Percentiles rank a stretch among this genome's conserved stretches.
Conservation (phyloP, 2,797 vertebrate species). For the Artibeus lituratus region DNA sequence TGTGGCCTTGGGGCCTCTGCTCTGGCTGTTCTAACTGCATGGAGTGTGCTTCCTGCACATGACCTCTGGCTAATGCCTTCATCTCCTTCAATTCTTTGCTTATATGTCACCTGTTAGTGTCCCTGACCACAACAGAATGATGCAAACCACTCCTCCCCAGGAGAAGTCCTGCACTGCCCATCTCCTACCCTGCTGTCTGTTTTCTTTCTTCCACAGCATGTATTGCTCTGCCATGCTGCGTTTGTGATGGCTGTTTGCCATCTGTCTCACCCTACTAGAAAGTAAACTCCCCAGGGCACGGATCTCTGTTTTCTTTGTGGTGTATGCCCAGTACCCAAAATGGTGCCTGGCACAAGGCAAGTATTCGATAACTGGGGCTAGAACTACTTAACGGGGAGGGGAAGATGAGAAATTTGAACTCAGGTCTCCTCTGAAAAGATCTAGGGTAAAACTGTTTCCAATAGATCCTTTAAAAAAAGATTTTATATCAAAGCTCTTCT, state of each 20-base stretch:
- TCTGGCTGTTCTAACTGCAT: background rate
- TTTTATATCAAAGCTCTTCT: background rate
- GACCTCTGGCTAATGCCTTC: background rate
- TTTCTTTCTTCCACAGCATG: background rate
- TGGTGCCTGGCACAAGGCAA: background rate
- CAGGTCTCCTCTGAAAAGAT: background rate
- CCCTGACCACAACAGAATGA: fast-evolving
- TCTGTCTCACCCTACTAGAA: background rate
- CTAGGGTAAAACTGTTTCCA: background rate
- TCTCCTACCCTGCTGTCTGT: background rate
- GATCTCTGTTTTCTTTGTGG: background rate
- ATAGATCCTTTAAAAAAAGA: background rate
- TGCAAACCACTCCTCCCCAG: fast-evolving
- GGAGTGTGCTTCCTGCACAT: background rate
- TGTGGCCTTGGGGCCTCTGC: background rate
- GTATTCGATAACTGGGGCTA: background rate
- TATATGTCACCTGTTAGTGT: background rate
- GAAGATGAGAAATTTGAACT: background rate
- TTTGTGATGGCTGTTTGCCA: background rate
- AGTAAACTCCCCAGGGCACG: background rate
- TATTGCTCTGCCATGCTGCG: background rate
- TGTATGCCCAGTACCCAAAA: background rate
- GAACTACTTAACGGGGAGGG: background rate
- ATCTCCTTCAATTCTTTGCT: background rate
- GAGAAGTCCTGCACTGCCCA: fast-evolving